A percentile compares a stretch with the other conserved stretches of the same genome.
These are phyloP conservation scores for Eucidaris tribuloides DNA, from an alignment of 35 echinoderm and acorn worm species.

Conservation along the genomic window DNA sequence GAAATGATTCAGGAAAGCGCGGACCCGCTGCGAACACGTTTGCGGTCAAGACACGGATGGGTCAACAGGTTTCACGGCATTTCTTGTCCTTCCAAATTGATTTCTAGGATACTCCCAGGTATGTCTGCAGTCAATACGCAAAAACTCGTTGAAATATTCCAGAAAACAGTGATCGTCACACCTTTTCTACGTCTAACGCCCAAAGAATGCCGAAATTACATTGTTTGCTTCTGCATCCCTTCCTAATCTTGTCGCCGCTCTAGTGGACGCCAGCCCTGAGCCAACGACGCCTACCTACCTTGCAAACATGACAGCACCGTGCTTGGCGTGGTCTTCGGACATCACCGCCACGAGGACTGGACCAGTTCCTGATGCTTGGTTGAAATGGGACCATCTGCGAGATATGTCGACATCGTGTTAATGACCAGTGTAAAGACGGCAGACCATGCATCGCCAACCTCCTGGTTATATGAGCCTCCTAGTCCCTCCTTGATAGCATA, in stretches of 20 bases:
- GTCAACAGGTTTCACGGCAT: too few relatives aligned
- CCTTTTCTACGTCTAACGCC: background rate
- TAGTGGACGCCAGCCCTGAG: too few relatives aligned
- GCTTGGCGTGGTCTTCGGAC: conserved; percentile 6
- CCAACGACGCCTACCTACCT: too few relatives aligned
- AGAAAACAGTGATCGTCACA: background rate
- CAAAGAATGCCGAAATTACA: background rate
- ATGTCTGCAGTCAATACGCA: too few relatives aligned
- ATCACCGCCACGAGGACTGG: conserved; percentile 32
- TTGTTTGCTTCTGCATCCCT: background rate
- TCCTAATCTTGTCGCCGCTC: background rate
- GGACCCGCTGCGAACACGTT: too few relatives aligned
- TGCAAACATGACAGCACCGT: conserved; percentile 33
- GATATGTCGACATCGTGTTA: background rate
- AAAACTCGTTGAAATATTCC: too few relatives aligned
- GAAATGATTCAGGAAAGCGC: too few relatives aligned
- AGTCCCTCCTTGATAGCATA: background rate
- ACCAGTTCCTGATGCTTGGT: background rate
- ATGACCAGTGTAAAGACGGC: background rate
- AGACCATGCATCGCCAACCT: background rate
- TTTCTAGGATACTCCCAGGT: too few relatives aligned
- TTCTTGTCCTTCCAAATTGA: too few relatives aligned
- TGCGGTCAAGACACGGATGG: too few relatives aligned
- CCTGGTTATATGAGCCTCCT: background rate
- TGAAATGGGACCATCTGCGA: background rate